Evolutionary conservation across 2,888 invertebrate species (phyloP).

Genomic region (Tachystola acroxantha): DNA sequence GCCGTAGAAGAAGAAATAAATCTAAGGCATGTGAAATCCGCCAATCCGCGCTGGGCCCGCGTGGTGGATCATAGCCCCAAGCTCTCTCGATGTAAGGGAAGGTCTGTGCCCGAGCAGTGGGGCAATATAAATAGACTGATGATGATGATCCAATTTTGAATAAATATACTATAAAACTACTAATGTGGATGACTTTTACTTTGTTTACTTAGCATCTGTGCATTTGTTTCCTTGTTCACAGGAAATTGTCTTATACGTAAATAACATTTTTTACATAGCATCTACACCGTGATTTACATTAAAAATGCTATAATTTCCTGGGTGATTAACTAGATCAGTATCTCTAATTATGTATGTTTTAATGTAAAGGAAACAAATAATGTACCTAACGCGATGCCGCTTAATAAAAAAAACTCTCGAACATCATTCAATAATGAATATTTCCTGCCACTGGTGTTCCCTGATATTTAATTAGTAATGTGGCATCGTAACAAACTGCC

Average conservation of each 20-base stretch:
- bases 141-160: too few species aligned
- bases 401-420: slow-evolving; percentile 4
- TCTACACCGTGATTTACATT: slow-evolving; percentile 1
- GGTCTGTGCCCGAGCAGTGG: too few species aligned
- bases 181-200: too few species aligned
- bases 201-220: background rate
- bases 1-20: too few species aligned
- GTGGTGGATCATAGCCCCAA: too few species aligned
- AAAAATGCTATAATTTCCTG: slow-evolving; percentile 7
- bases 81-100: too few species aligned
- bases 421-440: slow-evolving; percentile 25
- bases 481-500: slow-evolving; percentile 54
- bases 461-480: slow-evolving; percentile 54
- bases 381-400: background rate
- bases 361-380: slow-evolving; percentile 9
- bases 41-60: too few species aligned
- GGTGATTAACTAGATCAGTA: slow-evolving; percentile 1
- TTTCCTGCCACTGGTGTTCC: slow-evolving; percentile 55
- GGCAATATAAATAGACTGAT: too few species aligned
- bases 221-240: slow-evolving; percentile 9
- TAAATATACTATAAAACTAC: too few species aligned
- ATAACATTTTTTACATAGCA: slow-evolving; percentile 27
- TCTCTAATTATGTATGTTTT: slow-evolving; percentile 13
- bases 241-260: slow-evolving; percentile 20
- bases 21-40: too few species aligned